Conservation (phyloP, 2,888 invertebrate species). For the Cacoxenus indagator region DNA sequence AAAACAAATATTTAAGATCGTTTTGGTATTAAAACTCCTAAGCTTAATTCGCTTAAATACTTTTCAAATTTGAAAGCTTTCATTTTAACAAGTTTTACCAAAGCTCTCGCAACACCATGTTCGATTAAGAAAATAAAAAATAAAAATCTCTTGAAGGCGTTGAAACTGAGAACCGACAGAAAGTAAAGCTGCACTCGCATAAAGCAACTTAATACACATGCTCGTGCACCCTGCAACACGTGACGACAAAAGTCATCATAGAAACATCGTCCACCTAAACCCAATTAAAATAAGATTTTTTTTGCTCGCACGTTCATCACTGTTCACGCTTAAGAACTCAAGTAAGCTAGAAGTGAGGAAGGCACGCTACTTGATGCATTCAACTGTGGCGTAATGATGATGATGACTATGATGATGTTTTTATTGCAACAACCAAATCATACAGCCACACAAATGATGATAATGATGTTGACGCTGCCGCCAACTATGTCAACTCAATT, state of each 20-base stretch:
- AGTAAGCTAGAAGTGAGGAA: neutral
- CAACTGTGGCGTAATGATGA: neutral
- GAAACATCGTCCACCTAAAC: neutral
- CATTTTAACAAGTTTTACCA: too few species aligned
- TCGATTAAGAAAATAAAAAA: too few species aligned
- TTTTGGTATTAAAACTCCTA: too few species aligned
- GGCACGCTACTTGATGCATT: neutral
- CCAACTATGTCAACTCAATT: conserved; percentile 14
- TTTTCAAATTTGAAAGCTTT: too few species aligned
- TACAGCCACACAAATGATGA: neutral
- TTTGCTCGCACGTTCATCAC: neutral
- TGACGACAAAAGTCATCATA: neutral
- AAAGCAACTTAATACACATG: too few species aligned
- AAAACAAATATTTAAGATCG: too few species aligned
- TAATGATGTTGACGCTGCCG: neutral
- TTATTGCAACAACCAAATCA: conserved; percentile 1
- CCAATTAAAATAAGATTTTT: conserved; percentile 2
- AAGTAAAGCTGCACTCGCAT: too few species aligned
- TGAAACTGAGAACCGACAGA: too few species aligned
- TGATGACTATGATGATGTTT: neutral
- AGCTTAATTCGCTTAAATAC: too few species aligned
- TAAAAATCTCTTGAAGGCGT: too few species aligned
- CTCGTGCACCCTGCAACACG: too few species aligned
- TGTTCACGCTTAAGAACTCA: conserved; percentile 6
- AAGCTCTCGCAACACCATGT: too few species aligned